A percentile compares a stretch with the other conserved stretches of the same genome.
Evolutionary conservation across 2,797 vertebrate genomes (phyloP).

Genomic region (Oryzias sinensis): DNA sequence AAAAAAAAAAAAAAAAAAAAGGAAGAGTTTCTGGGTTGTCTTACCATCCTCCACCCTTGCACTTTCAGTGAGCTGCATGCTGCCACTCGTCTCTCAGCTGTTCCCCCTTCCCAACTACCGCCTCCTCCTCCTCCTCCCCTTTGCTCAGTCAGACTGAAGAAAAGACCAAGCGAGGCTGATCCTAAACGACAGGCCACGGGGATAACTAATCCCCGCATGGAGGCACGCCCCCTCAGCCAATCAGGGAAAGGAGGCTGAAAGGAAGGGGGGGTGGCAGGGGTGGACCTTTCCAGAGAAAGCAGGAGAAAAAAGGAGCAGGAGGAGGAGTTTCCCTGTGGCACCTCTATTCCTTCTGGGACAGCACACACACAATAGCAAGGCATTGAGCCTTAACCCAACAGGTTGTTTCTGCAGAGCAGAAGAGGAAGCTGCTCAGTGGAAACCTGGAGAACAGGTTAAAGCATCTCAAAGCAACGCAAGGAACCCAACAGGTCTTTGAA

Average conservation of each 20-base stretch:
- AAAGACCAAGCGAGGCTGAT: conserved; percentile 63
- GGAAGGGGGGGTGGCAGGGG: conserved; percentile 20
- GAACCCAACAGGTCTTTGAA: too few species aligned
- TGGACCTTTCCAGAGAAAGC: background rate
- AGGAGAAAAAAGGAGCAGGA: background rate
- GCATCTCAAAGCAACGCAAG: too few species aligned
- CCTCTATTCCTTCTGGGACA: conserved; percentile 21
- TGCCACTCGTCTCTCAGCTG: conserved; percentile 66
- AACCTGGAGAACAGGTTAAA: too few species aligned
- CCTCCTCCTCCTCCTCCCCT: conserved; percentile 39
- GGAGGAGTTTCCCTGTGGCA: conserved; percentile 44
- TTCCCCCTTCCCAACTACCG: conserved; percentile 34
- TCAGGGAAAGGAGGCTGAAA: conserved; percentile 44
- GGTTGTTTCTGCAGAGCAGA: conserved; percentile 16
- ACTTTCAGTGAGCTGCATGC: conserved; percentile 65
- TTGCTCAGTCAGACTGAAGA: conserved; percentile 68
- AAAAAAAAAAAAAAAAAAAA: background rate
- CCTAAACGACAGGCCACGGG: conserved; percentile 63
- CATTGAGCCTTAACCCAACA: conserved; percentile 31
- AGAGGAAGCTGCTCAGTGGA: background rate
- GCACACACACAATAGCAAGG: conserved; percentile 14
- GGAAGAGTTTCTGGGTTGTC: background rate
- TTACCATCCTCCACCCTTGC: conserved; percentile 64
- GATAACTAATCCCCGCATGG: conserved; percentile 73
- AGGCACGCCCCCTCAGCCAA: conserved; percentile 76